phyloP scores from a whole-genome alignment of 2,888 invertebrate genomes.

The Dolichopus griseipennis region DNA sequence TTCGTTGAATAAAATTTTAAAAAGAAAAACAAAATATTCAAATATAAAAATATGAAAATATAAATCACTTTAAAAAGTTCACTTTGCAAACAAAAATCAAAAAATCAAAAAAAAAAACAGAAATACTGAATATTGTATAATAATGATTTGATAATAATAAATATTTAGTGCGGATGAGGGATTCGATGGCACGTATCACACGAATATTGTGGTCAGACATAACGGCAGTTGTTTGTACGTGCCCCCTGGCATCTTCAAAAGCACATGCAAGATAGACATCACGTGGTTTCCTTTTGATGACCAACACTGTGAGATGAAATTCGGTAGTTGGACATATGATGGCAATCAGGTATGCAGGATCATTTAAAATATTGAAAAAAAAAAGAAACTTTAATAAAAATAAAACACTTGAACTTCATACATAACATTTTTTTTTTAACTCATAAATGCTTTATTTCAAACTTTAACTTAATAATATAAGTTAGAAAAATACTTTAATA shows the following conservation, averaged over 20 bases:
- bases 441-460: too few species aligned
- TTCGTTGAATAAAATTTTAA: not conserved
- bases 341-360: constrained; percentile 73
- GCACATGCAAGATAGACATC: constrained; percentile 99
- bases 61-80: constrained; percentile 5
- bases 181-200: constrained; percentile 99
- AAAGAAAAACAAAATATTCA: constrained; percentile 18
- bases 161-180: constrained; percentile 93
- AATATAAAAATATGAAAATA: constrained; percentile 13
- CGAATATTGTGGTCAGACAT: constrained; percentile 97
- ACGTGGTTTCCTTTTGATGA: constrained; percentile 99
- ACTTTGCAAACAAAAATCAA: constrained; percentile 18
- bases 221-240: constrained; percentile 98
- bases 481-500: too few species aligned
- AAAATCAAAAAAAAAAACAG: constrained; percentile 21
- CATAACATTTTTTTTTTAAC: too few species aligned
- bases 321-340: constrained; percentile 99
- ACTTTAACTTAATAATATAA: too few species aligned
- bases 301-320: constrained; percentile 99
- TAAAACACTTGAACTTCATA: too few species aligned
- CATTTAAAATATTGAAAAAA: constrained; percentile 25
- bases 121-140: constrained; percentile 18
- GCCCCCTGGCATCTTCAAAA: constrained; percentile 99
- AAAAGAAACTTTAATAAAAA: constrained; percentile 14
- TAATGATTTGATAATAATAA: constrained; percentile 31